Conservation (phyloP, 1,140 invertebrate genomes). For the Aphelenchoides avenae region DNA sequence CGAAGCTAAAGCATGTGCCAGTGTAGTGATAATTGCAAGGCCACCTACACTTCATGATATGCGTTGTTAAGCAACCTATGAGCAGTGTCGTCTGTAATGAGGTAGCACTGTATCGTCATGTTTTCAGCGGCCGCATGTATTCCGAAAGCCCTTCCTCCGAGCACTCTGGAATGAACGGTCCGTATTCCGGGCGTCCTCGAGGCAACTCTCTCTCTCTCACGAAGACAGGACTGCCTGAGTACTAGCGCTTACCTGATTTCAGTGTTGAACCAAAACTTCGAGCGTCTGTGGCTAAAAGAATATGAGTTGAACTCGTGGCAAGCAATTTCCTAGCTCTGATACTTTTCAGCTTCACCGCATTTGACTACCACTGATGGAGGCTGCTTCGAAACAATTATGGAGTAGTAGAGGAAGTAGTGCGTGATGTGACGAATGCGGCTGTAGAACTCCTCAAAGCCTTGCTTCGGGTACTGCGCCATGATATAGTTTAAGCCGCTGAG, state of each 20-base stretch:
- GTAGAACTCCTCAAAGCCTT: slow-evolving; percentile 51
- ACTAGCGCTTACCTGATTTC: slow-evolving; percentile 59
- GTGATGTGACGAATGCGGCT: slow-evolving; percentile 46
- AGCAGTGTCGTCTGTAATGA: slow-evolving; percentile 58
- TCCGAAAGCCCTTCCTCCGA: slow-evolving; percentile 56
- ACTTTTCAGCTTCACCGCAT: slow-evolving; percentile 59
- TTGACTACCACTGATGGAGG: slow-evolving; percentile 55
- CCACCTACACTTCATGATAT: slow-evolving; percentile 53
- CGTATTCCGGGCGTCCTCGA: background rate
- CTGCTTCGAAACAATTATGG: slow-evolving; percentile 43
- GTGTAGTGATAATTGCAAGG: slow-evolving; percentile 1
- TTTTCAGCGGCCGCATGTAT: slow-evolving; percentile 44
- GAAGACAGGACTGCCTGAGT: too few species aligned
- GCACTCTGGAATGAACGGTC: slow-evolving; percentile 39
- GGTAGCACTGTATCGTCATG: slow-evolving; percentile 47
- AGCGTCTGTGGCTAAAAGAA: slow-evolving; percentile 53
- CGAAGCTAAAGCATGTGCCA: slow-evolving; percentile 43
- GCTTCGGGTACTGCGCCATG: slow-evolving; percentile 44
- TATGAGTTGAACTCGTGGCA: too few species aligned
- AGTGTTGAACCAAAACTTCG: slow-evolving; percentile 58
- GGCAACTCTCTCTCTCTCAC: too few species aligned
- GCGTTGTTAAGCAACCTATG: slow-evolving; percentile 54
- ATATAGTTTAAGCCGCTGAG: slow-evolving; percentile 49
- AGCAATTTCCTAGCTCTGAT: too few species aligned
- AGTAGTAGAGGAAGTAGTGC: slow-evolving; percentile 58